A percentile compares a stretch with the other conserved stretches of the same genome.
Conservation (phyloP, 2,888 invertebrate species). For the Athripsodes cinereus region DNA sequence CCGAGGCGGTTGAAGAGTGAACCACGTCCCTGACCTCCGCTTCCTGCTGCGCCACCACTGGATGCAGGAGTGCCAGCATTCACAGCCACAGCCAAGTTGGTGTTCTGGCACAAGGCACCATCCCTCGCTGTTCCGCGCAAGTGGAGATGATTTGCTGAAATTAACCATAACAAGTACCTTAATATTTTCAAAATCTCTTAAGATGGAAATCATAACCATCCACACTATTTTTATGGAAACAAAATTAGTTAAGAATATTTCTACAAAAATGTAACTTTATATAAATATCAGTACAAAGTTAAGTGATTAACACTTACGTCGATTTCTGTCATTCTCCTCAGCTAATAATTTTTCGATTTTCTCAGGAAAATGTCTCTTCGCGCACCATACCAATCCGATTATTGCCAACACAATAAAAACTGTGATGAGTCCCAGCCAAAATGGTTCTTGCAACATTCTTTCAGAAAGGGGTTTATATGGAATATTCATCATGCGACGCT, state of each 20-base stretch:
- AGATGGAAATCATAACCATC: no score
- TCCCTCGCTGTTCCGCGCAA: constrained; percentile 39
- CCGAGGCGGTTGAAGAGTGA: constrained; percentile 78
- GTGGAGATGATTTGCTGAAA: constrained; percentile 23
- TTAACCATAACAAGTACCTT: no score
- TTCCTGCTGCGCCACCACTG: constrained; percentile 42
- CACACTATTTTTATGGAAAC: no score
- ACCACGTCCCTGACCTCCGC: constrained; percentile 41
- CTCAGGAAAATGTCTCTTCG: constrained; percentile 79
- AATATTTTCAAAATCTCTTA: no score
- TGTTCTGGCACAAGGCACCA: constrained; percentile 36
- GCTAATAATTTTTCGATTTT: constrained; percentile 77
- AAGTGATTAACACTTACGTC: constrained; percentile 46
- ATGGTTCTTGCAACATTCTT: constrained; percentile 80
- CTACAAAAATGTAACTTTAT: no score
- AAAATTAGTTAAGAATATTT: no score
- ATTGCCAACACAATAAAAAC: constrained; percentile 73
- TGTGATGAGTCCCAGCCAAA: constrained; percentile 83
- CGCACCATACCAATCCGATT: constrained; percentile 77
- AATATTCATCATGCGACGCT: constrained; percentile 61
- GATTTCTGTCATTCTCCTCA: constrained; percentile 70
- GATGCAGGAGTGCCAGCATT: constrained; percentile 38
- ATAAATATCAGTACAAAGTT: no score
- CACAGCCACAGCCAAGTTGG: constrained; percentile 42
- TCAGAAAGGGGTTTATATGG: constrained; percentile 69